Base-by-base conservation (phyloP, 2,113 vertebrate genomes). In the Excalfactoria chinensis region DNA sequence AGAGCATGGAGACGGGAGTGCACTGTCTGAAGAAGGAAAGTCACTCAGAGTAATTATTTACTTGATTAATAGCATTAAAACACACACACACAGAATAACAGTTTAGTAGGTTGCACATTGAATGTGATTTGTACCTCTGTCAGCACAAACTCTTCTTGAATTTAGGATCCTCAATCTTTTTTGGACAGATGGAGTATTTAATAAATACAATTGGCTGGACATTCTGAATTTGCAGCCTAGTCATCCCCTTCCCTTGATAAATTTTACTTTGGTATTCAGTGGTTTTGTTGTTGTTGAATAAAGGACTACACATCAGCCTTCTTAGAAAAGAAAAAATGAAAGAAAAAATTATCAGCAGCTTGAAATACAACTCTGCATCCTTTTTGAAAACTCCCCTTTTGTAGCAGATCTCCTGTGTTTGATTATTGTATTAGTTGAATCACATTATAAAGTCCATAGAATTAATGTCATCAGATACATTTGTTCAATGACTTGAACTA, bases 111-210 rank as follows among this genome's bases (percentile, higher is more conserved):
- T 15, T 73, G 5, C 37, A 14, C 16, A 6, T 63, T 35, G 43
- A 49, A 69, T 5, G 11, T 46, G 34, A 41, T 3, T 37, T 0
- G 9, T 48, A 0, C 20, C 13, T n/a, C 25, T 59, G 7, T 49
- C 17, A n/a, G 16, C 44, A 6, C n/a, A 53, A 95, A 68, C 13
- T 49, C 11, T 44, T 28, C 11, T 18, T n/a, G 68, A 69, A 25
- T 79, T 56, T 46, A 32, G 34, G 89, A 69, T 32, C 6, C 30
- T 26, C 8, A 48, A 3, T 8, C 32, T 17, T 81, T 32, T 41
- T 2, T 2, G 9, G 15, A 32, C 3, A 63, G 14, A 3, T 22
- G 10, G 43, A 26, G 4, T 44, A 17, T 2, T 82, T 56, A 85
- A 5, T 34, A 64, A 20, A n/a, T 6, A 7, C 53, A 7, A 56